A percentile compares a stretch with the other conserved stretches of the same genome.
Evolutionary conservation across 2,797 vertebrate genomes (phyloP).

Genomic region (Pipistrellus pygmaeus): DNA sequence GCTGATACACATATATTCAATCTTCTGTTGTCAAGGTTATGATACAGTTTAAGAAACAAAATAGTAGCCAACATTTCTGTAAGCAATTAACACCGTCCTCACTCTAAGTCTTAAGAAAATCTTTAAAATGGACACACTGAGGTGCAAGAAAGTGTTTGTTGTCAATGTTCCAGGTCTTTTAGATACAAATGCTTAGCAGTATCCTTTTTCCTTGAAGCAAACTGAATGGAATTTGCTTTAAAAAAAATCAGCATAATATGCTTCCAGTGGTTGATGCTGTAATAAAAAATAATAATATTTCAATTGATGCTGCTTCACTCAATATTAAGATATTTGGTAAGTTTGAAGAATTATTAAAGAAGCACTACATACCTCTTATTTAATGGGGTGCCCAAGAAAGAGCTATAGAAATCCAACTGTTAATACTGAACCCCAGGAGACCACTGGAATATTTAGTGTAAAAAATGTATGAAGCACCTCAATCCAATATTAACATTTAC

Average conservation of each 20-base stretch:
- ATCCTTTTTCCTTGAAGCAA: slow-evolving; percentile 4
- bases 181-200: background rate
- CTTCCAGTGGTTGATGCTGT: background rate
- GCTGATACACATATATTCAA: background rate
- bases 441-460: background rate
- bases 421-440: background rate
- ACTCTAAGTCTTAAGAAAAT: background rate
- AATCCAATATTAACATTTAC: background rate
- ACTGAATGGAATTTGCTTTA: background rate
- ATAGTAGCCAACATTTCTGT: background rate
- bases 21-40: background rate
- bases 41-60: slow-evolving; percentile 31
- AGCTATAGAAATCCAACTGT: background rate
- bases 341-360: slow-evolving; percentile 45
- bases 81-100: background rate
- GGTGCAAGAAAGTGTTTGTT: background rate
- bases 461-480: background rate
- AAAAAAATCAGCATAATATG: background rate
- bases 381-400: background rate
- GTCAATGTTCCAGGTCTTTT: background rate
- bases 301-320: background rate
- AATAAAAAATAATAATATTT: background rate
- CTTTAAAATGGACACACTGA: background rate
- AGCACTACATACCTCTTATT: background rate
- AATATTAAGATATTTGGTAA: slow-evolving; percentile 4